phyloP scores from a whole-genome alignment of 2,888 invertebrate species.

The Acrobasis suavella region DNA sequence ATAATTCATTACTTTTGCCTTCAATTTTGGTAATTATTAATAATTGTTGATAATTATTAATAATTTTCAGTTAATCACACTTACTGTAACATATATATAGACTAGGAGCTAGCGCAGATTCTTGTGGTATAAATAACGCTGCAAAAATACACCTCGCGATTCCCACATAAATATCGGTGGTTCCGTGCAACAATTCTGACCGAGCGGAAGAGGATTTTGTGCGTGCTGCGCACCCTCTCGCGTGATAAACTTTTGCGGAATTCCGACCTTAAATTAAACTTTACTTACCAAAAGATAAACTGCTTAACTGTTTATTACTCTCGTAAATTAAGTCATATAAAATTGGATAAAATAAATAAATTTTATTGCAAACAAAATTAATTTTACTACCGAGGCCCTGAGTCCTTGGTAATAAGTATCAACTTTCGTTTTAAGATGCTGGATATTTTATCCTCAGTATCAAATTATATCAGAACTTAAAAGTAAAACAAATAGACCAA shows the following conservation, averaged over 20 bases:
- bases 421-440: not conserved
- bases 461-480: not conserved
- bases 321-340: slow-evolving; percentile 13
- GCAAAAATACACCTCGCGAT: slow-evolving; percentile 30
- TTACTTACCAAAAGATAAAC: slow-evolving; percentile 10
- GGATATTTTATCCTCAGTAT: not conserved
- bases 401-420: not conserved
- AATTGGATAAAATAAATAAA: not conserved
- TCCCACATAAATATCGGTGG: slow-evolving; percentile 47
- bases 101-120: too few species aligned
- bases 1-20: too few species aligned
- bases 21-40: too few species aligned
- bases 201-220: slow-evolving; percentile 28
- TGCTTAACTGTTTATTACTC: slow-evolving; percentile 8
- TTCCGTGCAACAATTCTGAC: slow-evolving; percentile 39
- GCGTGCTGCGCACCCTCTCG: slow-evolving; percentile 28
- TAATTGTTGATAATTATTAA: too few species aligned
- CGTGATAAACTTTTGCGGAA: slow-evolving; percentile 24
- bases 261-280: slow-evolving; percentile 16
- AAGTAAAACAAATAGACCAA: not conserved
- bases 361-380: slow-evolving; percentile 1
- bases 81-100: too few species aligned
- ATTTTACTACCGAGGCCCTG: not conserved
- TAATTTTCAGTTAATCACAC: too few species aligned
- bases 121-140: not conserved